Percentiles rank a stretch among this genome's conserved stretches.
Conservation (phyloP, 2,113 vertebrate genomes). For the Mixornis gularis region DNA sequence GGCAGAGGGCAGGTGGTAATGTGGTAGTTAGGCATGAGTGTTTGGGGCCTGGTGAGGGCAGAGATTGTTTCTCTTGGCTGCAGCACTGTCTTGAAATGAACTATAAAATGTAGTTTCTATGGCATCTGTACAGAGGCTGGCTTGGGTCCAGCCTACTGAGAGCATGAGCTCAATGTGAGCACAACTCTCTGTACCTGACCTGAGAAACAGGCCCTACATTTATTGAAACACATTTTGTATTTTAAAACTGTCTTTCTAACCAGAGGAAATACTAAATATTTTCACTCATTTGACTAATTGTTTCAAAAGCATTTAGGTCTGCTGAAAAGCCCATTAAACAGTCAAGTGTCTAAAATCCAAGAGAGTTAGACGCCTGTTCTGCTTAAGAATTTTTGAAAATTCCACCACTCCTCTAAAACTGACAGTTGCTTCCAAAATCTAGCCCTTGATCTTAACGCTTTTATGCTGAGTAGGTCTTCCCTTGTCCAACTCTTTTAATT, state of each 20-base stretch:
- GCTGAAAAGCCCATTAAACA: neutral
- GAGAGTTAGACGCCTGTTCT: neutral
- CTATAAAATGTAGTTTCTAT: neutral
- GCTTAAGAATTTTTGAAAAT: neutral
- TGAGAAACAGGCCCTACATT: neutral
- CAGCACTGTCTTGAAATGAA: neutral
- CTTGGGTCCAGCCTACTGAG: neutral
- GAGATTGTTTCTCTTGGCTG: neutral
- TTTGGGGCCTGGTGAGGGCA: neutral
- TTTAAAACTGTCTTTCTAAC: neutral
- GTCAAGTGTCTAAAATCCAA: neutral
- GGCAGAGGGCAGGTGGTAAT: neutral
- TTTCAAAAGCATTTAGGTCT: neutral
- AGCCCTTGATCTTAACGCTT: neutral
- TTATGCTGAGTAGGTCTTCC: neutral
- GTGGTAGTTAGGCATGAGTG: neutral
- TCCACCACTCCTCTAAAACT: neutral
- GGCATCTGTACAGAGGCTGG: neutral
- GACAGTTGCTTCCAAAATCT: neutral
- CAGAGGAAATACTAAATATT: constrained; percentile 1
- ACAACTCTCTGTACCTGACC: neutral
- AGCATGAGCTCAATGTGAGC: neutral
- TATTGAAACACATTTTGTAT: neutral
- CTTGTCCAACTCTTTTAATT: neutral
- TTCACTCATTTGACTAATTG: constrained; percentile 7